Base-by-base conservation (phyloP, 2,797 vertebrate species). In the Sebastes baramenuke region DNA sequence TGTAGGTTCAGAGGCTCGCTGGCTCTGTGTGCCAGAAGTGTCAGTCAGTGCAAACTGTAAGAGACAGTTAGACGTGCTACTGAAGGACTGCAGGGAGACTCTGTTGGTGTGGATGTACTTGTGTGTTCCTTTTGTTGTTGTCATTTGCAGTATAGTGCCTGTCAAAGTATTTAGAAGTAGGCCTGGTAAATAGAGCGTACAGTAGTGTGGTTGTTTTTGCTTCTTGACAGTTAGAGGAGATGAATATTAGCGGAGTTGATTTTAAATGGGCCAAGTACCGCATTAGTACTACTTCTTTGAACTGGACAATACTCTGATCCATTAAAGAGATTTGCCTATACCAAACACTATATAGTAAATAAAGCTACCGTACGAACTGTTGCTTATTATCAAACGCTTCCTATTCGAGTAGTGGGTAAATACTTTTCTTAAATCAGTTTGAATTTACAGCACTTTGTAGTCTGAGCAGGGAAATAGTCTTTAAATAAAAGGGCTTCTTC, bases 391-490 rank as follows among this genome's bases (percentile, higher is more conserved):
- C 1, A 42, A 25, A 29, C 38, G 4, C 20, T 75, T 66, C 14
- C 9, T 34, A 18, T 55, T 54, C 20, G 6, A 25, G 32, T 12
- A 30, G 30, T 2, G 5, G 16, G 42, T 46, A 70, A 68, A 76
- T 5, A 65, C 20, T 60, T 67, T n/a, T 60, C 3, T 71, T 52
- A 59, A 8, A 30, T 65, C 54, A 25, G 22, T 62, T 64, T 67
- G 10, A 75, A 75, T 66, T 71, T 29, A 55, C 30, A 79, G 60
- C 70, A 66, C 38, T 81, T 73, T 82, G 49, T 76, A 61, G 59
- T 77, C 13, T 64, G 36, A 46, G 34, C 24, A 24, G 32, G 69
- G 30, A 22, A 68, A 60, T 29, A 16, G 66, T 16, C 20, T 81
- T 80, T 78, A 59, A 58, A 71, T 72, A 34, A 62, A 80, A 58